Base-by-base conservation (phyloP, 1,140 invertebrate genomes). In the Brachionus calyciflorus region DNA sequence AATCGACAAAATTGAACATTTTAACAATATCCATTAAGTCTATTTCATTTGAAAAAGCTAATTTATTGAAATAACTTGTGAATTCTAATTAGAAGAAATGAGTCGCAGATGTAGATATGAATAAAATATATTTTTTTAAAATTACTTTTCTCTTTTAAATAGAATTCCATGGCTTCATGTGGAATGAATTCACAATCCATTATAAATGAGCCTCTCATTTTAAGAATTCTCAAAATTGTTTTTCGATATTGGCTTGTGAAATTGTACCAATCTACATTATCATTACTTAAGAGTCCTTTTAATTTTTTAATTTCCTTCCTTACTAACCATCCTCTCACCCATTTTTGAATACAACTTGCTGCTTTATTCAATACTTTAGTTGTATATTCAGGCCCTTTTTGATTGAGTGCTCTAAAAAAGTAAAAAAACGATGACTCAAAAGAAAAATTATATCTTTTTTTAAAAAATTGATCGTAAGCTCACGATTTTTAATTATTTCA, bases 301-400 rank as follows among this genome's bases (percentile, higher is more conserved):
- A 73, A 41, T 14, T 73, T 55, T 49, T 51, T 40, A 9, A 51
- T 73, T 51, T 73, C 69, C 30, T 73, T 73, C n/a, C 69, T 19
- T 24, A 73, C 41, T 26, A 73, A 40, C 69, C 69, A 73, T 14
- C 69, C 73, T 40, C 41, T 53, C 5, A 37, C 26, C 73, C 73
- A 76, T 46, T 21, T 55, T 76, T 76, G 73, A 12, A 76, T 76
- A 41, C 73, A 76, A 55, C 30, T 41, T n/a, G 73, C 73, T 26
- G 73, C 73, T 76, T 37, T 30, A 48, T 76, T 76, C 3, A 76
- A 30, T 26, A 55, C 49, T 55, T 28, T 26, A 26, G 14, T 55
- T 9, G 73, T 21, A 46, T 55, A 76, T 19, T 76, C 49, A 37
- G 73, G 26, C 9, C 49, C 73, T 14, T 46, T 55, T 40, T 46